Evolutionary conservation across 92 coral and sea anemone genomes (phyloP).

Genomic region (Virgularia gustaviana): DNA sequence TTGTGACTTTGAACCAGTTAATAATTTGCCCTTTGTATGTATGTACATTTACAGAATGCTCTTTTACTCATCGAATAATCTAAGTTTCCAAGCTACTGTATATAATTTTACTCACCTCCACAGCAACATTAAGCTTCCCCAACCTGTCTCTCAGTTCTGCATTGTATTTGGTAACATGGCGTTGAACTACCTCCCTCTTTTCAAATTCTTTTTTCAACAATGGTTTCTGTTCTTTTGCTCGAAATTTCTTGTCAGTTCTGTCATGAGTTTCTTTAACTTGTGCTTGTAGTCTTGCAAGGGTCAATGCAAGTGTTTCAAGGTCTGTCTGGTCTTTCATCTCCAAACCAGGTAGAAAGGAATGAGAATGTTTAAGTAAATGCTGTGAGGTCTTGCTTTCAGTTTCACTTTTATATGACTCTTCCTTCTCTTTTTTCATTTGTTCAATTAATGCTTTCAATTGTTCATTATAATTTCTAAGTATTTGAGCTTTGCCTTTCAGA

Average conservation of each 20-base stretch:
- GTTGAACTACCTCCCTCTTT: conserved; percentile 59
- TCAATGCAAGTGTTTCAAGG: conserved; percentile 57
- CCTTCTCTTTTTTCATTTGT: conserved; percentile 41
- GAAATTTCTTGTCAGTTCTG: conserved; percentile 62
- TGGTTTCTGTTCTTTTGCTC: conserved; percentile 61
- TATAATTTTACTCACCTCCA: conserved; percentile 70
- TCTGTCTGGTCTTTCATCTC: conserved; percentile 71
- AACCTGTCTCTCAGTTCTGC: conserved; percentile 62
- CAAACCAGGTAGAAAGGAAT: conserved; percentile 73
- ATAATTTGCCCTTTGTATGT: not conserved
- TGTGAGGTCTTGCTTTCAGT: conserved; percentile 58
- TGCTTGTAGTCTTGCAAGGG: conserved; percentile 55
- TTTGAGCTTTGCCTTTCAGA: conserved; percentile 66
- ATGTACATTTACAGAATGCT: not conserved
- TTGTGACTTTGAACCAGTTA: too few relatives aligned
- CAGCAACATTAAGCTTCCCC: conserved; percentile 76
- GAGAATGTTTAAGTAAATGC: conserved; percentile 50
- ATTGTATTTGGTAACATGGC: conserved; percentile 43
- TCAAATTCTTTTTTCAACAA: conserved; percentile 64
- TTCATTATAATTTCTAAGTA: conserved; percentile 52
- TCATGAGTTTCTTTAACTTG: conserved; percentile 62
- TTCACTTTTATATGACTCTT: conserved; percentile 49
- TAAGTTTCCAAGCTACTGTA: not conserved
- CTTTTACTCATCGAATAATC: too few relatives aligned
- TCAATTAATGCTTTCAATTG: conserved; percentile 53